phyloP scores from a whole-genome alignment of 2,888 invertebrate species.

The Drosophila parthenogenetica region DNA sequence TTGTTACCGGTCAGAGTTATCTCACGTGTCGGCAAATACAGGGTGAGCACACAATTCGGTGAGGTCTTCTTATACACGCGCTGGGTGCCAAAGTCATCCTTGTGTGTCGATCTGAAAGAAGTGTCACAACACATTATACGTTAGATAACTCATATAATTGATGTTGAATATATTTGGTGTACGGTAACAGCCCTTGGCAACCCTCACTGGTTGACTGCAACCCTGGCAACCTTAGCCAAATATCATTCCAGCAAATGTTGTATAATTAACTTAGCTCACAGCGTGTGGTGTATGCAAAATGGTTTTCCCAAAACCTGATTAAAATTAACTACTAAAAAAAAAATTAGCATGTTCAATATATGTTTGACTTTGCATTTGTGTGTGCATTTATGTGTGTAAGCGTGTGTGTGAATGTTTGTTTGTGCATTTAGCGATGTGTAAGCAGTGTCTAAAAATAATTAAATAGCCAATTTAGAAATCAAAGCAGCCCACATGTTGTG shows the following conservation, averaged over 20 bases:
- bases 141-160: not conserved
- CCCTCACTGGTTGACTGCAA: not conserved
- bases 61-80: slow-evolving; percentile 95
- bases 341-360: slow-evolving; percentile 10
- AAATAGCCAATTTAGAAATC: slow-evolving; percentile 35
- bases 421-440: not conserved
- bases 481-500: not conserved
- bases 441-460: slow-evolving; percentile 30
- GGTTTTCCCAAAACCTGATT: slow-evolving; percentile 1
- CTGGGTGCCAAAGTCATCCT: slow-evolving; percentile 83
- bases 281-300: slow-evolving; percentile 9
- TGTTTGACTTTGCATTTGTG: not conserved
- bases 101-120: slow-evolving; percentile 36
- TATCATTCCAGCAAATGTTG: not conserved
- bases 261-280: slow-evolving; percentile 4
- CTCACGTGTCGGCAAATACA: slow-evolving; percentile 93
- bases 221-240: not conserved
- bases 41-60: slow-evolving; percentile 92
- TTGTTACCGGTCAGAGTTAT: slow-evolving; percentile 90
- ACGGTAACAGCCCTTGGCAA: not conserved
- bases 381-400: not conserved
- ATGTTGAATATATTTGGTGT: not conserved
- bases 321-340: slow-evolving; percentile 3
- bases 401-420: not conserved
- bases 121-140: not conserved